Percentiles rank a stretch among this genome's conserved stretches.
Evolutionary conservation across 2,113 vertebrate species (phyloP).

Genomic region (Condylura cristata): DNA sequence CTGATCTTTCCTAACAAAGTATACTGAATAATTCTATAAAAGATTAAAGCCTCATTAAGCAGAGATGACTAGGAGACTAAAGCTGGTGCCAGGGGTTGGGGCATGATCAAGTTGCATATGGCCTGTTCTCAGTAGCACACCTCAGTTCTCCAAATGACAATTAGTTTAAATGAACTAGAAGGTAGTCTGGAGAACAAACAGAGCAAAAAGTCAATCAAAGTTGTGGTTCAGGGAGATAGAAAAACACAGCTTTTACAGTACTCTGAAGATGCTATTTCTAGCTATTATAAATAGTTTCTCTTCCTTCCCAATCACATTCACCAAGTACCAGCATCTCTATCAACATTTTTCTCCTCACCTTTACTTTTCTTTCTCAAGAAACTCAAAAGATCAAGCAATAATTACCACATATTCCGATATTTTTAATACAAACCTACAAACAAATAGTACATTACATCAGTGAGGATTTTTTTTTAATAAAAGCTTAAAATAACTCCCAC

Average conservation of each 20-base stretch:
- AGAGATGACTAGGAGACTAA: not conserved
- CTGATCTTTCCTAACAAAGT: not conserved
- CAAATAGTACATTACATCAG: not conserved
- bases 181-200: not conserved
- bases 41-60: not conserved
- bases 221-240: not conserved
- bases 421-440: conserved; percentile 8
- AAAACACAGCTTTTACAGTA: not conserved
- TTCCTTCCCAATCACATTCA: not conserved
- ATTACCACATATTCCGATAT: not conserved
- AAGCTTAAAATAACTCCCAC: not conserved
- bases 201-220: not conserved
- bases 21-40: not conserved
- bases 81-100: not conserved
- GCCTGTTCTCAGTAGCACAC: not conserved
- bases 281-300: not conserved
- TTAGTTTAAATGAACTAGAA: not conserved
- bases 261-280: not conserved
- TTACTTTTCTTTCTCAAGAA: not conserved
- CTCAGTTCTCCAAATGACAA: not conserved
- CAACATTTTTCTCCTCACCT: not conserved
- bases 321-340: not conserved
- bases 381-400: not conserved
- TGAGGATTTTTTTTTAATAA: not conserved
- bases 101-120: not conserved